These are phyloP conservation scores for Ceratosolen fusciceps DNA, from an alignment of 1,140 invertebrate genomes.

Conservation along the genomic window DNA sequence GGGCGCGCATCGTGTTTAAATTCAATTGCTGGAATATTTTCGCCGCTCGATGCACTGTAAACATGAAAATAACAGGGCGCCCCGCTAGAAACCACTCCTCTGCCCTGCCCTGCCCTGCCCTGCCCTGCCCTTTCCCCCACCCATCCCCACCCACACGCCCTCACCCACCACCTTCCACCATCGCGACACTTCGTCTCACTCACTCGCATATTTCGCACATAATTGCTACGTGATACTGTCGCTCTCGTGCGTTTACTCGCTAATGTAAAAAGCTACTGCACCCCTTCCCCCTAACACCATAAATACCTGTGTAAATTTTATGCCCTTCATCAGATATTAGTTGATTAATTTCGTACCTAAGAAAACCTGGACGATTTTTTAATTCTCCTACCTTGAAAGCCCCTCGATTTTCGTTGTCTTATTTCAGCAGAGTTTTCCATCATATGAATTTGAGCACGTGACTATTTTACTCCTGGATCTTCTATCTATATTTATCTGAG, in stretches of 20 bases:
- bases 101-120: neutral
- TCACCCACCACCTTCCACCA: too few relatives aligned
- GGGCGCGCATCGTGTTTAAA: neutral
- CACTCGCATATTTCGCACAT: neutral
- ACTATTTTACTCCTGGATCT: neutral
- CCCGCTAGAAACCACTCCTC: constrained; percentile 29
- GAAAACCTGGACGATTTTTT: neutral
- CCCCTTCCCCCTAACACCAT: too few relatives aligned
- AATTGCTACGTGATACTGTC: neutral
- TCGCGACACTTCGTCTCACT: neutral
- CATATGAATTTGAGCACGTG: neutral
- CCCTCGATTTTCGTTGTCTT: neutral
- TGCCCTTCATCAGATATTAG: neutral
- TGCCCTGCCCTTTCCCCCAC: neutral
- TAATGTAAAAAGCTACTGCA: neutral
- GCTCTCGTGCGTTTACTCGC: neutral
- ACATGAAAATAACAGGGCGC: constrained; percentile 22
- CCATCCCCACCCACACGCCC: too few relatives aligned
- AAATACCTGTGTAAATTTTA: neutral
- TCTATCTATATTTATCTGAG: neutral
- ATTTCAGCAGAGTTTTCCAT: neutral
- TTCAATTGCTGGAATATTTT: constrained; percentile 38
- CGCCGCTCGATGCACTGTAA: constrained; percentile 1
- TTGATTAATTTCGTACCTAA: neutral
- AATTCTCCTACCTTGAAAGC: neutral